Conservation (phyloP, 2,113 vertebrate species). For the Prochilodus magdalenae region DNA sequence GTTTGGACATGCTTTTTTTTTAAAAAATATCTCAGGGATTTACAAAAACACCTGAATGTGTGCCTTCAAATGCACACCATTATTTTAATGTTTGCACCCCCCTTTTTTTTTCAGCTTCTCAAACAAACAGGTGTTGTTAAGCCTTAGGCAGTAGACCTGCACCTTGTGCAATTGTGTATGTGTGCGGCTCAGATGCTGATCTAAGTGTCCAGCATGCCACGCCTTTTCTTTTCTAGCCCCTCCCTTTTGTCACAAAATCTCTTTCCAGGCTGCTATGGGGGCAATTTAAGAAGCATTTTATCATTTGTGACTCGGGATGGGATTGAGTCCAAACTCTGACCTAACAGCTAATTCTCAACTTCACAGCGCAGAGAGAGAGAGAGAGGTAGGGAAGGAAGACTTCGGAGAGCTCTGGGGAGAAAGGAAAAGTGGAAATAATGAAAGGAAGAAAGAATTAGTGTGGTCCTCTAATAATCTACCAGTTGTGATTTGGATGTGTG, state of each 20-base stretch:
- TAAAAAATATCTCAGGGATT: conserved; percentile 38
- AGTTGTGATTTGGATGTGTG: background rate
- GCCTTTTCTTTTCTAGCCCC: background rate
- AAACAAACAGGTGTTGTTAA: conserved; percentile 54
- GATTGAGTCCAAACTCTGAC: conserved; percentile 59
- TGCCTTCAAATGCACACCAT: conserved; percentile 42
- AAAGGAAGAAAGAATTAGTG: background rate
- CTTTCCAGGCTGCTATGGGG: conserved; percentile 44
- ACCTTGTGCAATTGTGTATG: conserved; percentile 13
- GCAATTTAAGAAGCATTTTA: conserved; percentile 66
- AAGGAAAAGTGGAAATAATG: background rate
- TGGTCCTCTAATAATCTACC: background rate
- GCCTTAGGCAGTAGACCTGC: conserved; percentile 27
- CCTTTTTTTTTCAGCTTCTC: conserved; percentile 17
- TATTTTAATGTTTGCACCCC: conserved; percentile 45
- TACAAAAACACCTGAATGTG: conserved; percentile 23
- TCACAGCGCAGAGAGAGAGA: conserved; percentile 43
- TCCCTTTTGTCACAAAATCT: conserved; percentile 48
- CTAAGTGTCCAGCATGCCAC: conserved; percentile 36
- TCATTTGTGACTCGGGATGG: conserved; percentile 56
- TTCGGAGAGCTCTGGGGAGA: background rate
- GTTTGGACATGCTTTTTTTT: conserved; percentile 64
- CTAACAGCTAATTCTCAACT: conserved; percentile 50
- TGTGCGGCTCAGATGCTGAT: conserved; percentile 15
- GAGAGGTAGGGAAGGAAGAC: background rate